Evolutionary conservation across 2,797 vertebrate genomes (phyloP), one percentile per base, ranked within the genome.

Genomic region (Graptemys geographica): DNA sequence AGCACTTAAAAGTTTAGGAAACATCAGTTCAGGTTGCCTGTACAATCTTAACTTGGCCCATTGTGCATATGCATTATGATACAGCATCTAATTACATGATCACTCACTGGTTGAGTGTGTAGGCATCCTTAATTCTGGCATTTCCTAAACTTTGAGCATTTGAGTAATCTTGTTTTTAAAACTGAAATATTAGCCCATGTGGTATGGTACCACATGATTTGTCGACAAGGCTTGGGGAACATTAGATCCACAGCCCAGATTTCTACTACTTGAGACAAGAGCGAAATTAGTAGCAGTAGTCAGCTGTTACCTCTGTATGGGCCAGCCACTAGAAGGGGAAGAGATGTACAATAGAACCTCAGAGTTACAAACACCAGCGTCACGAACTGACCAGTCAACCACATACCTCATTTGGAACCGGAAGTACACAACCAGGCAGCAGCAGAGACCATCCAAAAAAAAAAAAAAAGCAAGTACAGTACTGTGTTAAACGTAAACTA

Each of bases 161-260:
- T 25, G 31, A 82, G 31, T 44, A 21, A 57, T 7, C 12, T 0
- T 0, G 0, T 62, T 80, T 87, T 49, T 25, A 10, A n/a, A 5
- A 33, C 13, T 52, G 47, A 65, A 84, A 80, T 51, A 28, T 65
- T 82, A 82, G 6, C 0, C 0, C 55, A 1, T 2, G 0, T 69
- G 62, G 8, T 52, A 7, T 55, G 47, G 85, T 79, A 25, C 78
- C 16, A 21, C 33, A 3, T n/a, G 18, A 65, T 65, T 65, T 65
- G 33, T 65, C 13, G 33, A 33, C 33, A 69, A 18, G 33, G 33
- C 62, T 65, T 65, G 33, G 33, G 33, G 62, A 69, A 69, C 23
- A 12, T 44, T 44, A 44, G 23, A 44, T 15, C 72, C 23, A 44
- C 72, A 76, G 11, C 72, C 53, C 25, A 3, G 6, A 23, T 2